phyloP scores from a whole-genome alignment of 2,797 vertebrate genomes.

The Labeo calbasu region DNA sequence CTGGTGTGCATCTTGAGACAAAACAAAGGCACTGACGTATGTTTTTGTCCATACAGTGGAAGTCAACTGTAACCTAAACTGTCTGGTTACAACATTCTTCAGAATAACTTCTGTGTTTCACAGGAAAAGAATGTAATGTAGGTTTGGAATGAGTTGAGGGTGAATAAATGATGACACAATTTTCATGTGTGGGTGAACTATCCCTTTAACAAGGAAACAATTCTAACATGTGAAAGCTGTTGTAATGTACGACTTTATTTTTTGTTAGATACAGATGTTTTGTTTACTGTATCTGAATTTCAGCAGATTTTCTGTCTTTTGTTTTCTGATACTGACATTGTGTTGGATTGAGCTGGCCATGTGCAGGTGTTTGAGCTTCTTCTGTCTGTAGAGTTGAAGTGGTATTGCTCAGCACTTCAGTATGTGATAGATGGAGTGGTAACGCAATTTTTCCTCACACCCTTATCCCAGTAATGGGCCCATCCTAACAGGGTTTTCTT shows the following conservation, averaged over 20 bases:
- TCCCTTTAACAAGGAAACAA: background rate
- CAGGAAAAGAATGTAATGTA: background rate
- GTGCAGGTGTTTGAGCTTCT: slow-evolving; percentile 36
- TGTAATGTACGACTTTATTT: slow-evolving; percentile 10
- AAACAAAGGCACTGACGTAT: background rate
- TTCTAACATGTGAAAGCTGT: background rate
- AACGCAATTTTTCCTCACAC: slow-evolving; percentile 22
- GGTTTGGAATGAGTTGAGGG: background rate
- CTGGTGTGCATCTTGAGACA: too few relatives aligned
- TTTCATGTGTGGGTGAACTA: background rate
- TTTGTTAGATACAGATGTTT: slow-evolving; percentile 35
- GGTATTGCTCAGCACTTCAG: background rate
- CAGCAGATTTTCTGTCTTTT: slow-evolving; percentile 23
- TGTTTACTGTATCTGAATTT: slow-evolving; percentile 4
- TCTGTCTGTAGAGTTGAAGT: background rate
- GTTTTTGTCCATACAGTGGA: background rate
- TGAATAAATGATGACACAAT: background rate
- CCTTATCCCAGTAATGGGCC: slow-evolving; percentile 41
- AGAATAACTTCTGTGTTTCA: background rate
- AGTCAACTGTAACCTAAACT: background rate
- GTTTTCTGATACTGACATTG: slow-evolving; percentile 24
- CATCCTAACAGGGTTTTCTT: slow-evolving; percentile 52
- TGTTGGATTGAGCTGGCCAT: background rate
- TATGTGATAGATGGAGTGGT: slow-evolving; percentile 12
- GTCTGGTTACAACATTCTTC: background rate